Evolutionary conservation across 2,888 invertebrate genomes (phyloP).

Genomic region (Leucozona laternaria): DNA sequence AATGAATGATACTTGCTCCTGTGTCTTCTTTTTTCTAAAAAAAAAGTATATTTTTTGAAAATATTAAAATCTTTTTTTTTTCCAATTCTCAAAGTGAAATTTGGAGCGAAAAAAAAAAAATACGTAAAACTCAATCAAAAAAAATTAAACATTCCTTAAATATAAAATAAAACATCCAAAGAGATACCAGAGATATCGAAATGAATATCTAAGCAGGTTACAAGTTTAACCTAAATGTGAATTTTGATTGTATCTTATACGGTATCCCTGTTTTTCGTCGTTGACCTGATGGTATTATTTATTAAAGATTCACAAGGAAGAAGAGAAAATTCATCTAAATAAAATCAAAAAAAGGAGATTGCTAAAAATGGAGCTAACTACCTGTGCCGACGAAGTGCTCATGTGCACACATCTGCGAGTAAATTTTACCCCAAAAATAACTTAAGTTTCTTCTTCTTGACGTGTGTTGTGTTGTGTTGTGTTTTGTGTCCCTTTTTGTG

Average conservation of each 20-base stretch:
- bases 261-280: conserved; percentile 39
- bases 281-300: conserved; percentile 56
- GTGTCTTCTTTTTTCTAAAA: neutral
- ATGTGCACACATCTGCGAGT: conserved; percentile 69
- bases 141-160: neutral
- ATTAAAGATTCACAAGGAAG: conserved; percentile 52
- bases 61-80: neutral
- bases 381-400: conserved; percentile 66
- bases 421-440: conserved; percentile 64
- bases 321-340: conserved; percentile 27
- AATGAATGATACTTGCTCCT: neutral
- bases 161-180: neutral
- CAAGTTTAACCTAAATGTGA: conserved; percentile 28
- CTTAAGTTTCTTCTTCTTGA: conserved; percentile 54
- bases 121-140: neutral
- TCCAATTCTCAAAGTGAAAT: neutral
- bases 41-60: neutral
- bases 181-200: conserved; percentile 2
- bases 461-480: conserved; percentile 60
- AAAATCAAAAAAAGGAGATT: conserved; percentile 7
- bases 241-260: conserved; percentile 27
- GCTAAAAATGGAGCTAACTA: conserved; percentile 50
- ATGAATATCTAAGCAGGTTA: conserved; percentile 25
- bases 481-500: conserved; percentile 48
- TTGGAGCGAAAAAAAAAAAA: neutral